Evolutionary conservation across 2,797 vertebrate genomes (phyloP).

Genomic region (Mormyrops boulengeri): DNA sequence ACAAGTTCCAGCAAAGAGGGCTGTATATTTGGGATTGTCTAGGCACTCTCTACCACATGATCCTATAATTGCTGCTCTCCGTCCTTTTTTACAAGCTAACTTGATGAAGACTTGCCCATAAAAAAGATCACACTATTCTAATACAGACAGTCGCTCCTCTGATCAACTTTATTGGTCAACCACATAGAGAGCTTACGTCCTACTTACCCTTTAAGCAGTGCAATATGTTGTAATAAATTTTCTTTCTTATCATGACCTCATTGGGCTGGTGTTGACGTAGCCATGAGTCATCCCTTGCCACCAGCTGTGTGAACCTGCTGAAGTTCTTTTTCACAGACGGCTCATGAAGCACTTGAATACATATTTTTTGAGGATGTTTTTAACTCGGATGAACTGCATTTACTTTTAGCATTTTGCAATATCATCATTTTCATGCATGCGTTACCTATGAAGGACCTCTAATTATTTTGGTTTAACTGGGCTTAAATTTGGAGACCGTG

Average conservation of each 20-base stretch:
- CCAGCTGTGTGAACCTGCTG: background rate
- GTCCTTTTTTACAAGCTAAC: background rate
- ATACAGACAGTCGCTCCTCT: background rate
- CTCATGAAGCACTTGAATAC: background rate
- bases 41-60: background rate
- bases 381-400: background rate
- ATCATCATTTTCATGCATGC: background rate
- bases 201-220: background rate
- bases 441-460: background rate
- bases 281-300: background rate
- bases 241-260: background rate
- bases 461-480: background rate
- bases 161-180: background rate
- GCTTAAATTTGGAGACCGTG: background rate
- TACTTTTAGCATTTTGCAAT: background rate
- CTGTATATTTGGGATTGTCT: background rate
- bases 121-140: background rate
- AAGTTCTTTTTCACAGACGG: background rate
- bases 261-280: background rate
- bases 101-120: background rate
- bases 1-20: background rate
- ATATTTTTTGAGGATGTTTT: background rate
- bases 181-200: background rate
- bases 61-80: background rate
- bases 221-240: background rate